Conservation (phyloP, 2,888 invertebrate species). For the Folsomia manolachei region DNA sequence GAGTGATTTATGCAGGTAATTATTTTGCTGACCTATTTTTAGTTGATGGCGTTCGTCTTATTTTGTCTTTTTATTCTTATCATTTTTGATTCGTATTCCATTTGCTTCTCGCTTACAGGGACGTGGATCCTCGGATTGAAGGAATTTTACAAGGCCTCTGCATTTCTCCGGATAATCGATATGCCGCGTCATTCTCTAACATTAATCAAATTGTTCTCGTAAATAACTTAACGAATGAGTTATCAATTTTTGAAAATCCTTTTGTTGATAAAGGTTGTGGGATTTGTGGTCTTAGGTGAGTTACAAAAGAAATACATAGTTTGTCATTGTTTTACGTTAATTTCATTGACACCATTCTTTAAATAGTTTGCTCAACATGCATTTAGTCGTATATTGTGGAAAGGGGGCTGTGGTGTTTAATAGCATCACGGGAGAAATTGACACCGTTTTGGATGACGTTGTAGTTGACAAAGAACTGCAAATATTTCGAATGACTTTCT, state of each 20-base stretch:
- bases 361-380: conserved; percentile 66
- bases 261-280: conserved; percentile 62
- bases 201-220: conserved; percentile 89
- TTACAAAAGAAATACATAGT: too few species aligned
- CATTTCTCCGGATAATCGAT: conserved; percentile 91
- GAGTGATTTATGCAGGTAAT: conserved; percentile 87
- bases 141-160: conserved; percentile 94
- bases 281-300: conserved; percentile 67
- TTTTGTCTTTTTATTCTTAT: too few species aligned
- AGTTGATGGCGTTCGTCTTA: too few species aligned
- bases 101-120: too few species aligned
- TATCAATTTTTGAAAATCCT: conserved; percentile 79
- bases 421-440: conserved; percentile 48
- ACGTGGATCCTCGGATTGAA: conserved; percentile 87
- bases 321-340: too few species aligned
- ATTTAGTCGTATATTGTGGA: conserved; percentile 74
- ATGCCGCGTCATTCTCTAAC: conserved; percentile 92
- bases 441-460: conserved; percentile 35
- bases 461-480: conserved; percentile 27
- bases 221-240: conserved; percentile 92
- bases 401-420: conserved; percentile 52
- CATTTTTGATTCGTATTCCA: too few species aligned
- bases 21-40: too few species aligned
- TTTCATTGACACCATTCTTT: too few species aligned
- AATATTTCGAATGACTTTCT: conserved; percentile 67